Percentiles rank a stretch among this genome's conserved stretches.
Evolutionary conservation across 2,113 vertebrate species (phyloP).

Genomic region (Corvus hawaiiensis): DNA sequence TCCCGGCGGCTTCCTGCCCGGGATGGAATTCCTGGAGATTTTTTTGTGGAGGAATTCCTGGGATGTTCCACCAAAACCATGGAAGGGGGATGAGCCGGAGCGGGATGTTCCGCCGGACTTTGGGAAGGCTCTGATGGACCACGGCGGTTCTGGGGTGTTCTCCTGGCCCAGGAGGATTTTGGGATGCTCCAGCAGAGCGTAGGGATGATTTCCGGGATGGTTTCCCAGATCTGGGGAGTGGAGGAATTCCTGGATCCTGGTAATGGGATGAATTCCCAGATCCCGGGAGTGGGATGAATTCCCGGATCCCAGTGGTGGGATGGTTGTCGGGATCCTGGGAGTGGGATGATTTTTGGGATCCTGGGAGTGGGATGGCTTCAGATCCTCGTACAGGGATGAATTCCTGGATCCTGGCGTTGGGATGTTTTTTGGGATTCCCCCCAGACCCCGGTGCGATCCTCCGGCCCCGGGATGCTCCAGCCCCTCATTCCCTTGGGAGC

Average conservation of each 20-base stretch:
- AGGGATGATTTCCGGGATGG: neutral
- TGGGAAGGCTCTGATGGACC: neutral
- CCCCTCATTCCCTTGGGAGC: neutral
- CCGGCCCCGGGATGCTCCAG: neutral
- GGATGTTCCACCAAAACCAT: no score
- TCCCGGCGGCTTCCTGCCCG: neutral
- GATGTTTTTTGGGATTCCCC: no score
- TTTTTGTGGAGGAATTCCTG: neutral
- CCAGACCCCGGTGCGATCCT: rapidly evolving
- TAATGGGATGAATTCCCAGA: no score
- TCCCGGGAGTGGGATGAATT: no score
- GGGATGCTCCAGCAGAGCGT: neutral
- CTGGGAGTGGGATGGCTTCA: no score
- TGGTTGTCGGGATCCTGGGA: neutral
- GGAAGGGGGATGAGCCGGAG: no score
- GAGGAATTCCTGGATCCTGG: neutral
- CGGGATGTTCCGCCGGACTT: no score
- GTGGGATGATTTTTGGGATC: neutral
- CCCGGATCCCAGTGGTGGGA: neutral
- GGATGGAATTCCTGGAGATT: neutral
- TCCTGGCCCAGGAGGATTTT: neutral
- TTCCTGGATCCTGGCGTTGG: neutral
- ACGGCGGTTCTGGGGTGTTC: neutral
- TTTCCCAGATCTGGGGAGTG: neutral
- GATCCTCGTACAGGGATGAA: no score